phyloP scores from a whole-genome alignment of 2,888 invertebrate genomes.

The Nymphalis urticae region DNA sequence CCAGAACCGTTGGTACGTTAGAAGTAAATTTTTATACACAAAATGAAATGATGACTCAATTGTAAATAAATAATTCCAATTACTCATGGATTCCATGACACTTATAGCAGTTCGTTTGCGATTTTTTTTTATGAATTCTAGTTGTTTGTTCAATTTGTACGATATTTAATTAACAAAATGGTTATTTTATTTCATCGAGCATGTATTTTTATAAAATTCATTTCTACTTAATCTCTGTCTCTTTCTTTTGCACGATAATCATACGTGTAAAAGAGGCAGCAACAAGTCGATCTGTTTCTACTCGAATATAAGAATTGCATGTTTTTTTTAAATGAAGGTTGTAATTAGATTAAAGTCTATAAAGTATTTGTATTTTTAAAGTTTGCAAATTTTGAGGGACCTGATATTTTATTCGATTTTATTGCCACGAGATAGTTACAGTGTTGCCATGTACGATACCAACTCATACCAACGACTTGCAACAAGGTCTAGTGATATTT shows the following conservation, averaged over 20 bases:
- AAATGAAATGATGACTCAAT: not conserved
- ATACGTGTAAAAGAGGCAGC: not conserved
- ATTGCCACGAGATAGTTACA: constrained; percentile 14
- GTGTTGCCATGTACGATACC: constrained; percentile 24
- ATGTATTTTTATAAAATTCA: no score
- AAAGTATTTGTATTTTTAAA: constrained; percentile 16
- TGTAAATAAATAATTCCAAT: constrained; percentile 3
- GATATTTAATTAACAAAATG: not conserved
- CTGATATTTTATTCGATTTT: constrained; percentile 25
- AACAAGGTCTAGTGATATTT: no score
- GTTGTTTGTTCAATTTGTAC: not conserved
- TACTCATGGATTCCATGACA: constrained; percentile 13
- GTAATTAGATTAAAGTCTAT: constrained; percentile 23
- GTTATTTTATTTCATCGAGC: no score
- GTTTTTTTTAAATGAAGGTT: constrained; percentile 18
- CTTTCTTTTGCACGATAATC: not conserved
- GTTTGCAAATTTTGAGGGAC: constrained; percentile 25
- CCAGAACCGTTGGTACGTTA: not conserved
- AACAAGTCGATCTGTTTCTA: constrained; percentile 10
- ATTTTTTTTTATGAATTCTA: not conserved
- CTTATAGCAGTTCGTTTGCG: not conserved
- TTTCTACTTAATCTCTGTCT: not conserved
- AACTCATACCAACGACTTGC: constrained; percentile 4
- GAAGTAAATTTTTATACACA: not conserved
- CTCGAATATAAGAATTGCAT: constrained; percentile 2